Evolutionary conservation across 2,797 vertebrate species (phyloP), one percentile per base, ranked within the genome.

Genomic region (Percopsis omiscomaycus): DNA sequence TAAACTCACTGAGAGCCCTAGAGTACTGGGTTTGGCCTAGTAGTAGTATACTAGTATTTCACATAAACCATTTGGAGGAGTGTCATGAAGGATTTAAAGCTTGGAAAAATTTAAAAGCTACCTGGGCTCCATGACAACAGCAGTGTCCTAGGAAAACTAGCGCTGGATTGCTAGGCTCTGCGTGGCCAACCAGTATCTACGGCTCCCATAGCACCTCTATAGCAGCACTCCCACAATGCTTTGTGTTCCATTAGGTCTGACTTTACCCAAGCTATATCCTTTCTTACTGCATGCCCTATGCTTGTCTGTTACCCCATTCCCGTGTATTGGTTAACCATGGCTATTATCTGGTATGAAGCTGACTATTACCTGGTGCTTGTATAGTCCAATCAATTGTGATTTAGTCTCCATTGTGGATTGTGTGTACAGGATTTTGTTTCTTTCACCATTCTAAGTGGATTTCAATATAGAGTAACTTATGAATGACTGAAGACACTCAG

Each of bases 401-500:
- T 2, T 55, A 11, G 28, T 56, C 42, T 52, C 52, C 71, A 65
- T 74, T 0, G 68, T 84, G 60, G 67, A 52, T 64, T 70, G 77
- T 80, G 71, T 73, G 69, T 63, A 64, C 66, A 54, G 42, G 5
- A 55, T 54, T 53, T 45, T 46, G 64, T 79, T 69, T 69, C 13
- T 74, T 67, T 78, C 51, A 55, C 46, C 64, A 15, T 69, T 65
- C 53, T 32, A 15, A 82, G 55, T 75, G 66, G 57, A 72, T 80
- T 55, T 78, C 79, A 83, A 82, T 88, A 86, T 80, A 75, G 73
- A 68, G 48, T 32, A 78, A 68, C 71, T 55, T 60, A 2, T 5
- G 56, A 30, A 59, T 15, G 54, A 50, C 50, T 30, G 12, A 14
- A 55, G 68, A 51, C 66, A 46, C 55, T 50, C 3, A 46, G 57